Conservation (phyloP, 2,888 invertebrate genomes). For the Drosophila melanosoma region DNA sequence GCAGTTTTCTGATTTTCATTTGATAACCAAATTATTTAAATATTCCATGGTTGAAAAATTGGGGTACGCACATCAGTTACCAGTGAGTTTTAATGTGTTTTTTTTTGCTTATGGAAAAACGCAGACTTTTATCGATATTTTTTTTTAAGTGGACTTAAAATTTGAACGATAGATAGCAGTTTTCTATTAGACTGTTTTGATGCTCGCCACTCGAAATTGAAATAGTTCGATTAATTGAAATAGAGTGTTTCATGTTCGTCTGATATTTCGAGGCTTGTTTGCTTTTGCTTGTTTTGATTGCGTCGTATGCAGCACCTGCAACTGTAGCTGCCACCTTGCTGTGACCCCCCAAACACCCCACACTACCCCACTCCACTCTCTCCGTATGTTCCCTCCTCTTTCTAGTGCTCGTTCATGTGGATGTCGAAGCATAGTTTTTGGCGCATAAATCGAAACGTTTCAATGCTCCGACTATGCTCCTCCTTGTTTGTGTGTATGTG, state of each 20-base stretch:
- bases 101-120: not conserved
- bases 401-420: slow-evolving; percentile 74
- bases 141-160: not conserved
- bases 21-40: not conserved
- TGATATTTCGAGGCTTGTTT: slow-evolving; percentile 8
- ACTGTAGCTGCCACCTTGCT: slow-evolving; percentile 32
- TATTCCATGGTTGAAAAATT: not conserved
- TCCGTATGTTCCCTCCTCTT: slow-evolving; percentile 18
- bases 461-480: slow-evolving; percentile 69
- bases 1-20: not conserved
- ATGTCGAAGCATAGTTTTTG: slow-evolving; percentile 83
- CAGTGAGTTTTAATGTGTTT: not conserved
- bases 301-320: slow-evolving; percentile 71
- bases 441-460: slow-evolving; percentile 81
- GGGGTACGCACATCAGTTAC: not conserved
- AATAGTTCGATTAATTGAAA: not conserved
- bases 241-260: slow-evolving; percentile 52
- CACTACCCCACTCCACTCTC: slow-evolving; percentile 1
- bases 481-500: slow-evolving; percentile 20
- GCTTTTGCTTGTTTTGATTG: slow-evolving; percentile 71
- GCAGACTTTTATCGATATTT: not conserved
- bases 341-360: not conserved
- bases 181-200: not conserved
- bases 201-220: not conserved
- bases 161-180: not conserved